Evolutionary conservation across 2,888 invertebrate species (phyloP).

Genomic region (Lasius platythorax): DNA sequence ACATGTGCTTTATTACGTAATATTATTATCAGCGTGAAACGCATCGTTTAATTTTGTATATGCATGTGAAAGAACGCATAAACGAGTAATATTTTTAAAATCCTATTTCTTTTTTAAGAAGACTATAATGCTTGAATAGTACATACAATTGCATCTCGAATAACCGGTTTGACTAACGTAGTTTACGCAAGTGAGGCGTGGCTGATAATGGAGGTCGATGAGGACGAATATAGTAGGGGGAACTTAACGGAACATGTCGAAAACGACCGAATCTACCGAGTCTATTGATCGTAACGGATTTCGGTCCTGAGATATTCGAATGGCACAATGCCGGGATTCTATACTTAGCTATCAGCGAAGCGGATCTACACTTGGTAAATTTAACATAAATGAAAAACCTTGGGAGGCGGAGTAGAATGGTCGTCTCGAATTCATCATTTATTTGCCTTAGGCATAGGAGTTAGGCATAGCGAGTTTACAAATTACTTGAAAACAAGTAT

Average conservation of each 20-base stretch:
- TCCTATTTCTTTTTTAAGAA: conserved; percentile 20
- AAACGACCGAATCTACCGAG: conserved; percentile 79
- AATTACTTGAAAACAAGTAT: not conserved
- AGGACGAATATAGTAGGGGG: conserved; percentile 78
- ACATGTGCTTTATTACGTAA: not conserved
- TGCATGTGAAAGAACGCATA: not conserved
- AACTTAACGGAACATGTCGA: conserved; percentile 82
- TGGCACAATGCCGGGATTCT: conserved; percentile 57
- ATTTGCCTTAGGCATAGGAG: not conserved
- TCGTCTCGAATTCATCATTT: not conserved
- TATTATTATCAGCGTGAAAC: not conserved
- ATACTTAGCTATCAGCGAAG: conserved; percentile 48
- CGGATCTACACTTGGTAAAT: not conserved
- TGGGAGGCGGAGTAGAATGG: not conserved
- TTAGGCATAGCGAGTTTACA: not conserved
- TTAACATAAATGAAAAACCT: not conserved
- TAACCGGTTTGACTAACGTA: conserved; percentile 67
- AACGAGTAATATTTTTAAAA: not conserved
- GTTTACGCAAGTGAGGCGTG: conserved; percentile 71
- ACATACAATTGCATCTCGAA: conserved; percentile 34
- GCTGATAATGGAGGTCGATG: conserved; percentile 76
- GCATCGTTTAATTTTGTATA: not conserved
- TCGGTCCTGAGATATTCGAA: conserved; percentile 58
- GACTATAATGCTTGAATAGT: conserved; percentile 45
- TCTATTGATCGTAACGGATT: conserved; percentile 79